A percentile compares a stretch with the other conserved stretches of the same genome.
phyloP scores from a whole-genome alignment of 2,888 invertebrate species.

The Amblyjoppa fuscipennis region DNA sequence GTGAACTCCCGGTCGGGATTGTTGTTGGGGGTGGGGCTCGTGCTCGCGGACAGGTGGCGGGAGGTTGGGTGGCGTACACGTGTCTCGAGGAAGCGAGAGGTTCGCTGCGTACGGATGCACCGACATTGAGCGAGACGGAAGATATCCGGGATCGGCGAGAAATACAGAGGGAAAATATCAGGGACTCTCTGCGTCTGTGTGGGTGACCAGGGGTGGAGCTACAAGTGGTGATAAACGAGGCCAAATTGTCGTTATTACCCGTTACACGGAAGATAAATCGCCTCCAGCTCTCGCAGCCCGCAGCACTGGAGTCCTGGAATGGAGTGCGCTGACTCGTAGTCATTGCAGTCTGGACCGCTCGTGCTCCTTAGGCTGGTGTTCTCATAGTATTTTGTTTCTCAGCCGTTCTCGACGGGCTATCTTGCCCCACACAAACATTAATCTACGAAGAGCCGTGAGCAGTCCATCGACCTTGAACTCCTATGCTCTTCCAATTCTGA shows the following conservation, averaged over 20 bases:
- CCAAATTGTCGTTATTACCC: constrained; percentile 81
- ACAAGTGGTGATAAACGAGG: constrained; percentile 85
- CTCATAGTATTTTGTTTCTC: constrained; percentile 4
- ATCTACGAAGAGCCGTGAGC: neutral
- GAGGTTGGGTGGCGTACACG: constrained; percentile 69
- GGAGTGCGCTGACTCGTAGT: constrained; percentile 19
- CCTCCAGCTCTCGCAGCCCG: constrained; percentile 41
- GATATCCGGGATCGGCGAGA: constrained; percentile 20
- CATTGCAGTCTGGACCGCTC: neutral
- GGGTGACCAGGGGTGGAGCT: constrained; percentile 81
- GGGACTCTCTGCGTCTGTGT: constrained; percentile 58
- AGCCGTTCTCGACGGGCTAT: neutral
- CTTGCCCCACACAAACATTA: constrained; percentile 9
- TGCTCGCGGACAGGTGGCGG: constrained; percentile 31
- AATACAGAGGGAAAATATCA: constrained; percentile 32
- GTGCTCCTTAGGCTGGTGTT: neutral
- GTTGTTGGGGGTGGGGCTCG: constrained; percentile 50
- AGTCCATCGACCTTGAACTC: neutral
- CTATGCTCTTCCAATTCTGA: neutral
- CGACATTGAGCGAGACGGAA: constrained; percentile 60
- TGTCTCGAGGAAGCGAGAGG: constrained; percentile 70
- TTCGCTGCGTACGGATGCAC: constrained; percentile 57
- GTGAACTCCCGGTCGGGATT: constrained; percentile 34
- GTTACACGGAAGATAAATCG: constrained; percentile 74
- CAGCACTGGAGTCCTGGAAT: constrained; percentile 34